These are phyloP conservation scores for Eristalis arbustorum DNA, from an alignment of 2,888 invertebrate species.

Conservation along the genomic window DNA sequence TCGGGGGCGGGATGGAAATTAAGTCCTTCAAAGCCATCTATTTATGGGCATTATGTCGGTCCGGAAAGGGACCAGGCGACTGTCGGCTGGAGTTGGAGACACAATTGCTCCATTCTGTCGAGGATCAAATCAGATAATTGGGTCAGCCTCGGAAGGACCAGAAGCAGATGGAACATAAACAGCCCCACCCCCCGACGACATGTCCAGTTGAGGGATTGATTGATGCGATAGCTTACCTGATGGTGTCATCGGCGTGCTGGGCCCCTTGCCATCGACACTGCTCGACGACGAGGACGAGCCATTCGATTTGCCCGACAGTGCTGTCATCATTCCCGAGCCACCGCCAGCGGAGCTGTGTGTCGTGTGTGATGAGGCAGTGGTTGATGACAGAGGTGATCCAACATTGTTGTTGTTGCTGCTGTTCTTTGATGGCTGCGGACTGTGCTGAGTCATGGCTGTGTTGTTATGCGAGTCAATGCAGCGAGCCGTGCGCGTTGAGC, in stretches of 20 bases:
- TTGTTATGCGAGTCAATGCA: slow-evolving; percentile 77
- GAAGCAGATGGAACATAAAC: too few species aligned
- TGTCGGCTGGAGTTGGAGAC: background rate
- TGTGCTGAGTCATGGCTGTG: slow-evolving; percentile 74
- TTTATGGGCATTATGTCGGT: slow-evolving; percentile 40
- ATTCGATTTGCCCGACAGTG: slow-evolving; percentile 78
- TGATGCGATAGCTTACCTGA: slow-evolving; percentile 74
- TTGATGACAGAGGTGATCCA: slow-evolving; percentile 77
- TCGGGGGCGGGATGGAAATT: slow-evolving; percentile 22
- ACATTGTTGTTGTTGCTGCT: slow-evolving; percentile 74
- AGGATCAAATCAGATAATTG: background rate
- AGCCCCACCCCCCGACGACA: background rate
- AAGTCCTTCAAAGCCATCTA: slow-evolving; percentile 53
- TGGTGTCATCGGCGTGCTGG: slow-evolving; percentile 79
- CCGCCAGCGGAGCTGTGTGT: slow-evolving; percentile 47
- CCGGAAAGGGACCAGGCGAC: slow-evolving; percentile 1
- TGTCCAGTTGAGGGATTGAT: background rate
- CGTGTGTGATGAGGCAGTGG: slow-evolving; percentile 77
- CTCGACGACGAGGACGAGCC: slow-evolving; percentile 77
- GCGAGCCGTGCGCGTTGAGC: slow-evolving; percentile 73
- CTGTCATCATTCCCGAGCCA: slow-evolving; percentile 66
- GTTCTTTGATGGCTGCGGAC: slow-evolving; percentile 72
- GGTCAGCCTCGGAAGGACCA: background rate
- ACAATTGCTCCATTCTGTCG: background rate
- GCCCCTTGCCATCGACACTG: slow-evolving; percentile 77